These are phyloP conservation scores for Euspilapteryx auroguttella DNA, from an alignment of 2,888 invertebrate species.

Conservation along the genomic window DNA sequence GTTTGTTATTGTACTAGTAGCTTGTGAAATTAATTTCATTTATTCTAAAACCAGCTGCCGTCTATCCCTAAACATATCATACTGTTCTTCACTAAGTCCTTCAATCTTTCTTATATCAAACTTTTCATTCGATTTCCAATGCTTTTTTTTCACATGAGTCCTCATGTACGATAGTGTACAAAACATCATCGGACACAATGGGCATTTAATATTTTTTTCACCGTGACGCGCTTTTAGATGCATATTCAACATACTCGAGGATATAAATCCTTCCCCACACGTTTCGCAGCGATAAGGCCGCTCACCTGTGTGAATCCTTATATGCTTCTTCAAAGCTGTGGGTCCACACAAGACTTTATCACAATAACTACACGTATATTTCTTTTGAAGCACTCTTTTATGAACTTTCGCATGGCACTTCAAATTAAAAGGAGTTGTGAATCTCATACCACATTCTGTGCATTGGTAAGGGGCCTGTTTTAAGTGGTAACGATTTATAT, in stretches of 20 bases:
- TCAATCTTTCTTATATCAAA: conserved; percentile 3
- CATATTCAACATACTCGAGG: background rate
- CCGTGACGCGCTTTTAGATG: conserved; percentile 2
- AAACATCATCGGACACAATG: conserved; percentile 2
- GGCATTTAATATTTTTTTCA: background rate
- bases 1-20: no score
- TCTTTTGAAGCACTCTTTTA: background rate
- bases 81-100: conserved; percentile 3
- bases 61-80: conserved; percentile 4
- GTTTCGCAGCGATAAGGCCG: conserved; percentile 3
- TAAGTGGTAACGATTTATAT: background rate
- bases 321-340: conserved; percentile 4
- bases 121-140: conserved; percentile 2
- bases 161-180: conserved; percentile 1
- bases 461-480: background rate
- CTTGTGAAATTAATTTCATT: no score
- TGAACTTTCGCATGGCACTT: conserved; percentile 10
- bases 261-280: conserved; percentile 2
- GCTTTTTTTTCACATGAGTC: conserved; percentile 2
- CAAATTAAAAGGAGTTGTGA: conserved; percentile 11
- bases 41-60: conserved; percentile 1
- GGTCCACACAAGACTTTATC: background rate
- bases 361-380: conserved; percentile 1
- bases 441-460: conserved; percentile 1
- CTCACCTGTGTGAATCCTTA: conserved; percentile 5